These are phyloP conservation scores for Diplogasteroides magnus DNA, from an alignment of 1,140 invertebrate species.

Conservation along the genomic window DNA sequence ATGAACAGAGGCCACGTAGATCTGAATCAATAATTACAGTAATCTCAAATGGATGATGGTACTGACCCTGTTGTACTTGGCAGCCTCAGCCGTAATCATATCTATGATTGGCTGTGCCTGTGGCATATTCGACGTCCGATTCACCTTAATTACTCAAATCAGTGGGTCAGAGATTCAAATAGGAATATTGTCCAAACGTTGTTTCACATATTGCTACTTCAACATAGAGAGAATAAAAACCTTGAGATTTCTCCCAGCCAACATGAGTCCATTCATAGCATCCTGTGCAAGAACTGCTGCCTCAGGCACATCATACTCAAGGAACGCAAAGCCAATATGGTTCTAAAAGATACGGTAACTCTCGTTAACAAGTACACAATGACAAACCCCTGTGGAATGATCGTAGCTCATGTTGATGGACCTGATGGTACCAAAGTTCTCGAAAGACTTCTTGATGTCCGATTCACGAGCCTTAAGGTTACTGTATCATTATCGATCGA, in stretches of 20 bases:
- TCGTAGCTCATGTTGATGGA: conserved; percentile 99
- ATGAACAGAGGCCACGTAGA: conserved; percentile 95
- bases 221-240: conserved; percentile 57
- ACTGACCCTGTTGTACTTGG: conserved; percentile 90
- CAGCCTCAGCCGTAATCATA: conserved; percentile 94
- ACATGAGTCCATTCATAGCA: conserved; percentile 99
- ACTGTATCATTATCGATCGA: no score
- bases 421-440: conserved; percentile 97
- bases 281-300: conserved; percentile 94
- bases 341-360: no score
- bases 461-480: no score
- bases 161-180: no score
- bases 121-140: conserved; percentile 95
- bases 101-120: conserved; percentile 99
- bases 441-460: conserved; percentile 92
- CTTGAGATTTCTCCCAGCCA: conserved; percentile 88
- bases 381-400: conserved; percentile 70
- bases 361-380: conserved; percentile 9
- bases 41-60: neutral
- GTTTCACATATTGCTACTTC: no score
- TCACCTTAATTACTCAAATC: conserved; percentile 64
- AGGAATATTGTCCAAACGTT: no score
- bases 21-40: neutral
- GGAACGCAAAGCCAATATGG: conserved; percentile 99
- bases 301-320: conserved; percentile 98